Evolutionary conservation across 2,888 invertebrate species (phyloP), one percentile per base, ranked within the genome.

Genomic region (Anaspis maculata): DNA sequence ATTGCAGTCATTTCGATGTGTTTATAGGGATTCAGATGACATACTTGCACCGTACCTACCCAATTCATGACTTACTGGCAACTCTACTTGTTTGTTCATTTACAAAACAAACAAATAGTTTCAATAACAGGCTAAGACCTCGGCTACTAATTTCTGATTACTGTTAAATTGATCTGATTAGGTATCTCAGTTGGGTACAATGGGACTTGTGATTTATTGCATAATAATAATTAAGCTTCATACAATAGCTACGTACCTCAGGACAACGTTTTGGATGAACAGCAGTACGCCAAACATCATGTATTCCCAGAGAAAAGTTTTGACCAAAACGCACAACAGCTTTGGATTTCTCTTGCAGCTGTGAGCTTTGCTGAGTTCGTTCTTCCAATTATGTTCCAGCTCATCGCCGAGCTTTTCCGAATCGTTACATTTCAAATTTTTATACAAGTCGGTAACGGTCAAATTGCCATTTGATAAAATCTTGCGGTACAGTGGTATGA

Each of bases 401-500:
- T 67, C 65, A 52, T 79, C 71, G 2, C 79, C 79, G 3, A 82
- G 64, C 10, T 59, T 56, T 30, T 74, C 72, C 0, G 82, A 81
- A 25, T 67, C 62, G 56, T 83, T 79, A 4, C 63, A 62, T 0
- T 68, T 61, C 12, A 77, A 61, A 5, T 73, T 71, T 52, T 72
- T 72, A 62, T 74, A 78, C 13, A 83, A 57, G 52, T 82, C 79
- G 3, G 70, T 66, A 34, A 77, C 70, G 45, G 73, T 73, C 4
- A 85, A 64, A 39, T 6, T 10, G 9, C 77, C 75, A 39, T 71
- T 66, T 49, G 56, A 67, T 41, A 69, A 67, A 3, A 79, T 77
- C 45, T 68, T 71, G 27, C 67, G 58, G 44, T 69, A 57, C 25
- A 56, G 37, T 15, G 37, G 39, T 21, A 47, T 27, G 43, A 57